phyloP scores from a whole-genome alignment of 2,888 invertebrate species.

The Monopis laevigella region DNA sequence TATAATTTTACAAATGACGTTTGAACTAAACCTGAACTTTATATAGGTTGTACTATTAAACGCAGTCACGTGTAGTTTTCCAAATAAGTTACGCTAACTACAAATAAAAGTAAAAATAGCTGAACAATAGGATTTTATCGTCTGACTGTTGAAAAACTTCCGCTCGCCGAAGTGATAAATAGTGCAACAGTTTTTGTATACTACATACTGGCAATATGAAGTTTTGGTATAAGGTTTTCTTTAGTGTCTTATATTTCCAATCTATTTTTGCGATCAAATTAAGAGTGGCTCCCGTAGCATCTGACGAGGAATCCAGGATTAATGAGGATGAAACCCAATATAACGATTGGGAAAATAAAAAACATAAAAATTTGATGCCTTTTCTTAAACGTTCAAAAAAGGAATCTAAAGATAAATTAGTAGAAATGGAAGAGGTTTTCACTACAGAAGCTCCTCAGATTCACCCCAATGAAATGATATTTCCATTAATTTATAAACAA shows the following conservation, averaged over 20 bases:
- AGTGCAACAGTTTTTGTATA: background rate
- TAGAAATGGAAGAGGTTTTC: conserved; percentile 33
- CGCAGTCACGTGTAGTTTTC: no score
- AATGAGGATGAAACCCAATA: conserved; percentile 36
- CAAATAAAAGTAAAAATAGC: no score
- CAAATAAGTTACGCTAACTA: no score
- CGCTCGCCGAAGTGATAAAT: conserved; percentile 1
- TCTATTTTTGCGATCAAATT: conserved; percentile 40
- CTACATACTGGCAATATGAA: background rate
- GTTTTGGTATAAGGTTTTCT: conserved; percentile 16
- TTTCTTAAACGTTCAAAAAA: conserved; percentile 33
- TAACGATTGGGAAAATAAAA: conserved; percentile 31
- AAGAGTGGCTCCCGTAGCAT: conserved; percentile 51
- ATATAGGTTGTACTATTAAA: no score
- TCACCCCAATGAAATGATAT: conserved; percentile 53
- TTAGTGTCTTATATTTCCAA: conserved; percentile 29
- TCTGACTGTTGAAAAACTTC: conserved; percentile 2
- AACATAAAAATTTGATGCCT: conserved; percentile 35
- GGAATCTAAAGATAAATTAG: conserved; percentile 24
- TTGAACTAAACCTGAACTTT: no score
- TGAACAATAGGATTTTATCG: conserved; percentile 4
- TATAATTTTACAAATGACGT: no score
- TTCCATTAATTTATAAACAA: conserved; percentile 50
- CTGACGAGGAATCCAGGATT: conserved; percentile 43
- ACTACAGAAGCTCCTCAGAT: conserved; percentile 31